Conservation (phyloP, 2,113 vertebrate genomes). For the Odocoileus virginianus region DNA sequence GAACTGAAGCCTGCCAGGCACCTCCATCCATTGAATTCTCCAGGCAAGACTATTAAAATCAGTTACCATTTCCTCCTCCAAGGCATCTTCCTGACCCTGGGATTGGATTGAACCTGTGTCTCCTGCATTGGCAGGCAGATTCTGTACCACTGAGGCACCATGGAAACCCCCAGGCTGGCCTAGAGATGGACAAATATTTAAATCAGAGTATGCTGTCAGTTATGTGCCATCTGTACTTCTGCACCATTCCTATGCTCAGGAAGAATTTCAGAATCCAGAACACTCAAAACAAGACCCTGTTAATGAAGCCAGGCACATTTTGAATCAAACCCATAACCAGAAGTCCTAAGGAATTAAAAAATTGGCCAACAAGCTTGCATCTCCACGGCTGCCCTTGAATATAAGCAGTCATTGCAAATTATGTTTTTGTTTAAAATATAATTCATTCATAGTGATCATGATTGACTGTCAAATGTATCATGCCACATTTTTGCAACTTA, state of each 20-base stretch:
- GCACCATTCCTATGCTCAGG: neutral
- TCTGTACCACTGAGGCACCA: neutral
- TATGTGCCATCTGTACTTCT: neutral
- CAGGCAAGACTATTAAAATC: neutral
- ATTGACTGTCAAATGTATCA: neutral
- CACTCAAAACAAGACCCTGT: neutral
- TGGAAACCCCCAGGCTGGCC: neutral
- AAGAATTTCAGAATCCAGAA: neutral
- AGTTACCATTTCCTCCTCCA: neutral
- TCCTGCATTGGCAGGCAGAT: neutral
- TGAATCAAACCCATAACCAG: neutral
- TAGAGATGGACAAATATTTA: neutral
- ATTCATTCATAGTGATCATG: neutral
- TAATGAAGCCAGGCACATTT: neutral
- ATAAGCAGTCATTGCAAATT: neutral
- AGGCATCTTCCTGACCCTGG: neutral
- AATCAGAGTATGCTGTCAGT: neutral
- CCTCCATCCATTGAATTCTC: neutral
- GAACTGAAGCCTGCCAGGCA: neutral
- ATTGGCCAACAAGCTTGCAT: neutral
- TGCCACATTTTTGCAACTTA: neutral
- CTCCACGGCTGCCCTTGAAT: neutral
- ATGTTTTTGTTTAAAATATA: neutral
- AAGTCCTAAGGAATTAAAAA: neutral
- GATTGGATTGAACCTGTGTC: neutral